Conservation (phyloP, 2,797 vertebrate species). For the Moxostoma hubbsi region DNA sequence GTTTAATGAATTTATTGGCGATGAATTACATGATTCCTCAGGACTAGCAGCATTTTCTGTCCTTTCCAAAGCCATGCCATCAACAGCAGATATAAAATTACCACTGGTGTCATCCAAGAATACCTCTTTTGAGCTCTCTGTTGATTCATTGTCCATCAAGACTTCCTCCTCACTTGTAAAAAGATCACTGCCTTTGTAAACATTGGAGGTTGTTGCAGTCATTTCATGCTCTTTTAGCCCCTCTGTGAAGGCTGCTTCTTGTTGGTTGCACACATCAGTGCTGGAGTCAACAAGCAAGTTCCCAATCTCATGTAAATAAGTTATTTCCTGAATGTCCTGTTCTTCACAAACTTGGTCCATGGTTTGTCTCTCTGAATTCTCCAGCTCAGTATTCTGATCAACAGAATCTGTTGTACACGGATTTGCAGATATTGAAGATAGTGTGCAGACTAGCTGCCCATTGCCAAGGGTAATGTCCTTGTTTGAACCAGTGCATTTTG, state of each 20-base stretch:
- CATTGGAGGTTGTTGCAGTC: slow-evolving; percentile 18
- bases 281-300: slow-evolving; percentile 13
- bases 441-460: slow-evolving; percentile 37
- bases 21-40: slow-evolving; percentile 62
- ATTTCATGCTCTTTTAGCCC: slow-evolving; percentile 40
- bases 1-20: slow-evolving; percentile 60
- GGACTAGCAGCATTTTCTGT: neutral
- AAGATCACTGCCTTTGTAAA: slow-evolving; percentile 53
- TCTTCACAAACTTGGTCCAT: slow-evolving; percentile 15
- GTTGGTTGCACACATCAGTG: slow-evolving; percentile 32
- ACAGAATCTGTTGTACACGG: slow-evolving; percentile 6
- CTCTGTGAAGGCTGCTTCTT: slow-evolving; percentile 61
- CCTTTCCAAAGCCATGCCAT: slow-evolving; percentile 18
- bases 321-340: slow-evolving; percentile 19
- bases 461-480: slow-evolving; percentile 8
- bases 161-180: slow-evolving; percentile 63
- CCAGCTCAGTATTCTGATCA: neutral
- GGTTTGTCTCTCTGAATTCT: neutral
- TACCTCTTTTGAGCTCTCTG: slow-evolving; percentile 46
- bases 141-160: slow-evolving; percentile 50
- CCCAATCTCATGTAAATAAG: slow-evolving; percentile 3
- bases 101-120: slow-evolving; percentile 70
- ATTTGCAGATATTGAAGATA: neutral
- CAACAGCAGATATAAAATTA: slow-evolving; percentile 64
- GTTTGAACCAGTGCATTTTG: neutral